Conservation (phyloP, 2,888 invertebrate genomes). For the Drosophila recens region DNA sequence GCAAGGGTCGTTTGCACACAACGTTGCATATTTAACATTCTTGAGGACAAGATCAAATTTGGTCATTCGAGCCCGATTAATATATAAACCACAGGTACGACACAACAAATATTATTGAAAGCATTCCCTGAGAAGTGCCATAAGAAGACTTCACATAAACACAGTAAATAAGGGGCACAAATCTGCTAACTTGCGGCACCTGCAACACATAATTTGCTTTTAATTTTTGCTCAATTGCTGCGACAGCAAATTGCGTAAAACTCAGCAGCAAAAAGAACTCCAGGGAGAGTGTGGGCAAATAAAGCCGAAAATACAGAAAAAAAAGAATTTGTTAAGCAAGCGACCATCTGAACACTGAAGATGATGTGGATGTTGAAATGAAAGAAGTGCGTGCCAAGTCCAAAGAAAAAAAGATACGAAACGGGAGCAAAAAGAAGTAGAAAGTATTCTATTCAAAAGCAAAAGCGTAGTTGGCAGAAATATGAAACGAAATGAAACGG, state of each 20-base stretch:
- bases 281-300: slow-evolving; percentile 10
- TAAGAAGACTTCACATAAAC: neutral
- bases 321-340: slow-evolving; percentile 70
- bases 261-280: slow-evolving; percentile 15
- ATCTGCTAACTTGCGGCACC: slow-evolving; percentile 16
- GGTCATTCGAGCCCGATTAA: too few relatives aligned
- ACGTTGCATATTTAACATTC: too few relatives aligned
- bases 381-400: slow-evolving; percentile 58
- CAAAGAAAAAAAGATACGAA: slow-evolving; percentile 12
- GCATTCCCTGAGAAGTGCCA: neutral
- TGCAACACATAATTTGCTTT: slow-evolving; percentile 67
- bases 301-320: slow-evolving; percentile 50
- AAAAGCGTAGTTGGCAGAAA: slow-evolving; percentile 52
- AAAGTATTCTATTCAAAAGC: slow-evolving; percentile 69
- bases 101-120: too few relatives aligned
- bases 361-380: neutral
- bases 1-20: too few relatives aligned
- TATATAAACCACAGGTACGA: too few relatives aligned
- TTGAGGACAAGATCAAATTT: too few relatives aligned
- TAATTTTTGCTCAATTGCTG: slow-evolving; percentile 60
- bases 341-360: slow-evolving; percentile 32
- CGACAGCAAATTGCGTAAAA: slow-evolving; percentile 55
- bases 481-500: slow-evolving; percentile 74
- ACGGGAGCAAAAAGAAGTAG: slow-evolving; percentile 29
- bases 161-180: slow-evolving; percentile 7